phyloP scores from a whole-genome alignment of 2,797 vertebrate genomes.

The Sebastes matsubarae region DNA sequence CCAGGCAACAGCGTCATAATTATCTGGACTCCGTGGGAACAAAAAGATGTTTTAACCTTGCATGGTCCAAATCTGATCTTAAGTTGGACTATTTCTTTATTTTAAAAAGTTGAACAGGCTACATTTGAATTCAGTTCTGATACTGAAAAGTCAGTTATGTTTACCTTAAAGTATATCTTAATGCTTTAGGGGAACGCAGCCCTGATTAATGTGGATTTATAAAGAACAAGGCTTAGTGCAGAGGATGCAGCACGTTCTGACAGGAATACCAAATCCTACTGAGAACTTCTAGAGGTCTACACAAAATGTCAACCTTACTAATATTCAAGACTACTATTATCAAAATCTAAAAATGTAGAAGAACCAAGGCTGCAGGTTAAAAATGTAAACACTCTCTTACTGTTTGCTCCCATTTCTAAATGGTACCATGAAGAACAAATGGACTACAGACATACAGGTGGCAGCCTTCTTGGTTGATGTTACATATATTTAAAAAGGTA shows the following conservation, averaged over 20 bases:
- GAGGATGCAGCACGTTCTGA: slow-evolving; percentile 34
- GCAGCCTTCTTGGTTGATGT: background rate
- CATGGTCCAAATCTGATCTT: background rate
- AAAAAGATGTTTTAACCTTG: background rate
- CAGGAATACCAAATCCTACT: slow-evolving; percentile 35
- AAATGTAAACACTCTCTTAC: background rate
- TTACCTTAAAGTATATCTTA: background rate
- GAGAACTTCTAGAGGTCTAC: background rate
- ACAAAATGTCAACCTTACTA: background rate
- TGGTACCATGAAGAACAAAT: background rate
- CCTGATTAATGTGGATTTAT: slow-evolving; percentile 38
- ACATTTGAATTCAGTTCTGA: background rate
- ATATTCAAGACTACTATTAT: background rate
- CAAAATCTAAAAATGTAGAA: background rate
- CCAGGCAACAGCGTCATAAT: slow-evolving; percentile 1
- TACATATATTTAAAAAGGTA: background rate
- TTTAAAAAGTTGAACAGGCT: background rate
- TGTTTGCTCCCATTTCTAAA: background rate
- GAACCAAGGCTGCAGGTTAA: background rate
- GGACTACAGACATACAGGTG: background rate
- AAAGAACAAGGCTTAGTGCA: slow-evolving; percentile 39
- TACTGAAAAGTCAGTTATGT: background rate
- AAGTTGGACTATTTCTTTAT: background rate
- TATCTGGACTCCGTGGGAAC: slow-evolving; percentile 6
- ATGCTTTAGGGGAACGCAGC: background rate